These are phyloP conservation scores for Cerastis rubricosa DNA, from an alignment of 2,888 invertebrate species.

Conservation along the genomic window DNA sequence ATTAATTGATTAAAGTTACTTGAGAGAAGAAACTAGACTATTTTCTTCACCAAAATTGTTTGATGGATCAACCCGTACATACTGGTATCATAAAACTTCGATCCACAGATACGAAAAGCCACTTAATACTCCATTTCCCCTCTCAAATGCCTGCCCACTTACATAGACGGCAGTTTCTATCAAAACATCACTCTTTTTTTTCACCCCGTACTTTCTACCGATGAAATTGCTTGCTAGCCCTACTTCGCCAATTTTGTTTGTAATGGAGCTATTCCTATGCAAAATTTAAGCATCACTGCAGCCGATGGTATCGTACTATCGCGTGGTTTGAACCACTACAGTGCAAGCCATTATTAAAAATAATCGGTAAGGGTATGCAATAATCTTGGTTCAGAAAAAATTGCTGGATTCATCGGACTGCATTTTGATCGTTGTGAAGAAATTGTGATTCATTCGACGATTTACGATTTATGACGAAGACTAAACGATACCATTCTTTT, in stretches of 20 bases:
- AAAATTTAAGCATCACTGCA: slow-evolving; percentile 39
- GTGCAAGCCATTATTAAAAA: slow-evolving; percentile 35
- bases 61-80: background rate
- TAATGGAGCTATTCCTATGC: slow-evolving; percentile 51
- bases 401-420: slow-evolving; percentile 27
- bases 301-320: slow-evolving; percentile 48
- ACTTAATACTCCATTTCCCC: slow-evolving; percentile 15
- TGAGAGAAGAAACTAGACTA: background rate
- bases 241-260: slow-evolving; percentile 18
- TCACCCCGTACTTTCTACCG: slow-evolving; percentile 8
- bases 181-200: slow-evolving; percentile 18
- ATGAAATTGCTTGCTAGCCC: slow-evolving; percentile 35
- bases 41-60: background rate
- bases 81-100: background rate
- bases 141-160: slow-evolving; percentile 12
- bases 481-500: background rate
- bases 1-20: too few relatives aligned
- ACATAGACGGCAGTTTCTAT: slow-evolving; percentile 2
- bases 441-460: background rate
- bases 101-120: background rate
- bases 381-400: slow-evolving; percentile 16
- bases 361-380: slow-evolving; percentile 38
- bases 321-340: slow-evolving; percentile 39
- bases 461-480: background rate
- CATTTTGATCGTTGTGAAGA: slow-evolving; percentile 1